Evolutionary conservation across 2,888 invertebrate genomes (phyloP).

Genomic region (Sinohyriopsis cumingii): DNA sequence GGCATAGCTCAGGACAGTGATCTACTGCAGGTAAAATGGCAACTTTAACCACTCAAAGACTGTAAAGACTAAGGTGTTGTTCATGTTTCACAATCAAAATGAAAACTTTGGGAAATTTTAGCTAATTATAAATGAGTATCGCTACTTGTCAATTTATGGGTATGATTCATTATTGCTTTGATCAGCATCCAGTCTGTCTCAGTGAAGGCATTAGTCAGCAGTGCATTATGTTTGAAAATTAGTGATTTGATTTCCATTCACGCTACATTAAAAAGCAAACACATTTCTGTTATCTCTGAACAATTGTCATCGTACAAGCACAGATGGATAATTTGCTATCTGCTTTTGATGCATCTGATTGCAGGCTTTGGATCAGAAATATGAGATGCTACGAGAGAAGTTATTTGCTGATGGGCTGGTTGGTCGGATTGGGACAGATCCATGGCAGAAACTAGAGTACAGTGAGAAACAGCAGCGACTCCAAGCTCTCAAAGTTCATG

Average conservation of each 20-base stretch:
- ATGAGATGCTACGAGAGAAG: slow-evolving; percentile 49
- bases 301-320: neutral
- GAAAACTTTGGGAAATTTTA: too few species aligned
- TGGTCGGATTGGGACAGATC: slow-evolving; percentile 31
- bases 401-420: slow-evolving; percentile 43
- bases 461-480: slow-evolving; percentile 40
- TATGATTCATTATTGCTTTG: too few species aligned
- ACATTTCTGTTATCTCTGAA: too few species aligned
- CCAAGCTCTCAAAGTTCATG: slow-evolving; percentile 23
- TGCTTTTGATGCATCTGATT: neutral
- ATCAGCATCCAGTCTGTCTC: too few species aligned
- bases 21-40: slow-evolving; percentile 47
- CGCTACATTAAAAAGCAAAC: too few species aligned
- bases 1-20: slow-evolving; percentile 53
- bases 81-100: too few species aligned
- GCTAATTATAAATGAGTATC: too few species aligned
- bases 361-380: slow-evolving; percentile 53
- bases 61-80: too few species aligned
- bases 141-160: too few species aligned
- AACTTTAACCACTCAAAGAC: neutral
- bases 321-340: neutral
- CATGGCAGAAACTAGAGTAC: slow-evolving; percentile 38
- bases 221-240: too few species aligned
- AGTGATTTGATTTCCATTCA: too few species aligned
- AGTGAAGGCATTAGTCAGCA: too few species aligned